A percentile compares a stretch with the other conserved stretches of the same genome.
These are phyloP conservation scores for Elaphurus davidianus DNA, from an alignment of 2,113 vertebrate species.

Conservation along the genomic window DNA sequence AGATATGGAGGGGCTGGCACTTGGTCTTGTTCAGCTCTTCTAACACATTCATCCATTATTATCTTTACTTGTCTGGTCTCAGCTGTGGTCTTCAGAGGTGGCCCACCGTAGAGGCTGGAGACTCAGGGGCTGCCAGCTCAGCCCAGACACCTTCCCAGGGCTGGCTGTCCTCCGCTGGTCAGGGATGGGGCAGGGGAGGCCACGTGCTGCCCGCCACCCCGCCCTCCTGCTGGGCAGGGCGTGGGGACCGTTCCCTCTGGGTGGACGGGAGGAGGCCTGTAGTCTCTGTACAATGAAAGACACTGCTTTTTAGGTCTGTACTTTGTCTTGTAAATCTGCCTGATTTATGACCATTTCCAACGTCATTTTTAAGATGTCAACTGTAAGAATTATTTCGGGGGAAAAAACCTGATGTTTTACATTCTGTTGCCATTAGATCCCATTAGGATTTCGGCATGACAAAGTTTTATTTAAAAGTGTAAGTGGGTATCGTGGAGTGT, in stretches of 20 bases:
- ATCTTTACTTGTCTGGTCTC: not conserved
- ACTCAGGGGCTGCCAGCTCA: rapidly evolving
- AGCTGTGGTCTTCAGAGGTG: not conserved
- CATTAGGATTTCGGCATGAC: not conserved
- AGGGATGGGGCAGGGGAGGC: too few relatives aligned
- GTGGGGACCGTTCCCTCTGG: rapidly evolving
- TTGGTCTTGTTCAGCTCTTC: not conserved
- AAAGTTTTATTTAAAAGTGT: not conserved
- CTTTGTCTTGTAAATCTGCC: not conserved
- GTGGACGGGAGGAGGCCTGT: too few relatives aligned
- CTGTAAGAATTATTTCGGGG: not conserved
- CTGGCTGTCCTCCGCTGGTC: rapidly evolving
- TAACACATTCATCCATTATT: rapidly evolving
- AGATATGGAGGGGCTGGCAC: not conserved
- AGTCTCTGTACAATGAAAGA: not conserved
- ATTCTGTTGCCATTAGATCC: not conserved
- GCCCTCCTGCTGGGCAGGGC: rapidly evolving
- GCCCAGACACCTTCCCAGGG: not conserved
- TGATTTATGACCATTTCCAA: not conserved
- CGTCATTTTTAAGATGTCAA: not conserved
- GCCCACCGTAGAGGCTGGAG: not conserved
- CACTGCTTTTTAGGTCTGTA: not conserved
- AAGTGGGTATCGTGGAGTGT: not conserved
- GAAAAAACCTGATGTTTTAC: not conserved
- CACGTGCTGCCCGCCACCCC: rapidly evolving